phyloP scores from a whole-genome alignment of 2,888 invertebrate species.

The Trilocha varians region DNA sequence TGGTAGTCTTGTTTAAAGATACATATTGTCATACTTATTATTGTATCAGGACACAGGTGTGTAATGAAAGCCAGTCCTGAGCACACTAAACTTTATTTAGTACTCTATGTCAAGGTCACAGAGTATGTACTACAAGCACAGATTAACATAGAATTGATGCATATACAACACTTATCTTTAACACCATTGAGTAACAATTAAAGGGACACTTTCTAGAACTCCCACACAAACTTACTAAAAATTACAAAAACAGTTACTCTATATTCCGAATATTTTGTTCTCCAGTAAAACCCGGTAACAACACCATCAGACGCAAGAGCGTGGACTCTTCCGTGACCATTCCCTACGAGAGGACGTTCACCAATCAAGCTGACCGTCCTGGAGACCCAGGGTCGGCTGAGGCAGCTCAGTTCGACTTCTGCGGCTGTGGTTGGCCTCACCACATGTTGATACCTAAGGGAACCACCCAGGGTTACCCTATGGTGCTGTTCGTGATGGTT shows the following conservation, averaged over 20 bases:
- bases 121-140: too few species aligned
- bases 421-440: slow-evolving; percentile 92
- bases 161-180: too few species aligned
- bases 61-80: too few species aligned
- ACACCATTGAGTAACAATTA: too few species aligned
- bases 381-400: slow-evolving; percentile 62
- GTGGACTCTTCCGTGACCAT: slow-evolving; percentile 85
- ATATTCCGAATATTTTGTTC: slow-evolving; percentile 22
- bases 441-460: slow-evolving; percentile 87
- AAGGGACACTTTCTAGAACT: too few species aligned
- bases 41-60: too few species aligned
- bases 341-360: slow-evolving; percentile 87
- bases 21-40: too few species aligned
- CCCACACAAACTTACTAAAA: too few species aligned
- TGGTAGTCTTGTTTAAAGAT: too few species aligned
- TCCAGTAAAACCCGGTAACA: slow-evolving; percentile 78
- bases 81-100: too few species aligned
- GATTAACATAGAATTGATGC: too few species aligned
- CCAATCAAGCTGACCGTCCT: slow-evolving; percentile 76
- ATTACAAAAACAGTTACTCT: neutral
- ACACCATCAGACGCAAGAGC: slow-evolving; percentile 78
- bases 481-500: slow-evolving; percentile 84
- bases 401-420: slow-evolving; percentile 80
- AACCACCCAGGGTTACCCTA: slow-evolving; percentile 74
- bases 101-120: too few species aligned